Percentiles rank a stretch among this genome's conserved stretches.
phyloP scores from a whole-genome alignment of 2,797 vertebrate genomes.

The Galagoides demidoff region DNA sequence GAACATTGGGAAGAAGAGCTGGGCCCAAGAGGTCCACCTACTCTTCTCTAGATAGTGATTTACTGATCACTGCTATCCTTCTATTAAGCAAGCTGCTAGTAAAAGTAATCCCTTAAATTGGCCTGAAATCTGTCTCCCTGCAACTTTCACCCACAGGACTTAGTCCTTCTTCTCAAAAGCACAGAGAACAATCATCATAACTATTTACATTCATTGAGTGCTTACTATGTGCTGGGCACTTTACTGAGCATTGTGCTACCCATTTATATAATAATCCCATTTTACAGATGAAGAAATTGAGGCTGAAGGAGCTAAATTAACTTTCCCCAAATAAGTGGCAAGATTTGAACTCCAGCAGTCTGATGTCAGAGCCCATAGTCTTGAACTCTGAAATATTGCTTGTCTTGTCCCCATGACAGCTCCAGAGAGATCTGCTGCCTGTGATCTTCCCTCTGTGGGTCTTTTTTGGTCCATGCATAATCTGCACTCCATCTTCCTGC shows the following conservation, averaged over 20 bases:
- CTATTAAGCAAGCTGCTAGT: slow-evolving; percentile 45
- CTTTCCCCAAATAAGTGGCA: background rate
- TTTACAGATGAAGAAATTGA: slow-evolving; percentile 50
- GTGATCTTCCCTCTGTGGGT: background rate
- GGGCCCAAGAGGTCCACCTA: background rate
- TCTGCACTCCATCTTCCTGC: background rate
- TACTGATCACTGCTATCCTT: slow-evolving; percentile 31
- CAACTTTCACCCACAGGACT: slow-evolving; percentile 14
- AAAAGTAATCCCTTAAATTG: slow-evolving; percentile 53
- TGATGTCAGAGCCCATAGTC: background rate
- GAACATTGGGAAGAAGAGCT: background rate
- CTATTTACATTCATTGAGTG: background rate
- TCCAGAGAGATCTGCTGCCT: background rate
- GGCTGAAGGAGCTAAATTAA: background rate
- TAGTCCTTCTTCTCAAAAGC: slow-evolving; percentile 29
- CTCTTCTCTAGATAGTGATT: background rate
- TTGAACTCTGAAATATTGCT: slow-evolving; percentile 3
- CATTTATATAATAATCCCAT: background rate
- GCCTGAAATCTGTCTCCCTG: slow-evolving; percentile 48
- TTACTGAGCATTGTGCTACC: background rate
- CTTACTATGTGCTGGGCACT: background rate
- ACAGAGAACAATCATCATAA: background rate
- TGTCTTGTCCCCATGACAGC: background rate
- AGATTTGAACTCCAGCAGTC: slow-evolving; percentile 10
- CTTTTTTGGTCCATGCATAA: background rate